Evolutionary conservation across 2,888 invertebrate species (phyloP).

Genomic region (Maniola hyperantus): DNA sequence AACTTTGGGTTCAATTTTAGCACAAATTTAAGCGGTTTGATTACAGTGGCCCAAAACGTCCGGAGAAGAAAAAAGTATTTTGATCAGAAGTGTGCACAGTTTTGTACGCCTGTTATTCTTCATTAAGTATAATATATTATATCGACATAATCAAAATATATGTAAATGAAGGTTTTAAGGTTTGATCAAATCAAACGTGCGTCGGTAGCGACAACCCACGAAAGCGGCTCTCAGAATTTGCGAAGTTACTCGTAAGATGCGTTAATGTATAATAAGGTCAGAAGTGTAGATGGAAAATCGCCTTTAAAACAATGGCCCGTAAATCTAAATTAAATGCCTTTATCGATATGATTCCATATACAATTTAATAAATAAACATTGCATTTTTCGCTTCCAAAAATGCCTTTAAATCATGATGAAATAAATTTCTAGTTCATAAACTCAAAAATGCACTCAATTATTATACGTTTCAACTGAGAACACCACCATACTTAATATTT

Average conservation of each 20-base stretch:
- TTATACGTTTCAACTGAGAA: neutral
- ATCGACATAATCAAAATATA: neutral
- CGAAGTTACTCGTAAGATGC: neutral
- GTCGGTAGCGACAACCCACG: neutral
- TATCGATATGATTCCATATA: constrained; percentile 27
- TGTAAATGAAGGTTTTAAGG: neutral
- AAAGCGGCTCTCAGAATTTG: neutral
- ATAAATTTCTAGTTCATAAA: constrained; percentile 9
- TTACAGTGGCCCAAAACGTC: too few species aligned
- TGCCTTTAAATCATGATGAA: constrained; percentile 28
- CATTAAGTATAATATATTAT: too few species aligned
- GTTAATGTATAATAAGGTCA: neutral
- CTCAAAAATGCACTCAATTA: constrained; percentile 4
- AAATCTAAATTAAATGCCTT: constrained; percentile 35
- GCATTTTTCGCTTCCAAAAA: constrained; percentile 33
- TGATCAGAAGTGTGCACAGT: too few species aligned
- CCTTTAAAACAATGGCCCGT: neutral
- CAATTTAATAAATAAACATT: constrained; percentile 22
- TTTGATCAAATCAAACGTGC: neutral
- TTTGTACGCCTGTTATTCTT: too few species aligned
- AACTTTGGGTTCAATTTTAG: too few species aligned
- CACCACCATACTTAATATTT: too few species aligned
- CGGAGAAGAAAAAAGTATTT: too few species aligned
- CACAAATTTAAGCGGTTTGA: too few species aligned
- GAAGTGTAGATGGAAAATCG: neutral